Evolutionary conservation across 2,113 vertebrate species (phyloP).

Genomic region (Percina caprodes): DNA sequence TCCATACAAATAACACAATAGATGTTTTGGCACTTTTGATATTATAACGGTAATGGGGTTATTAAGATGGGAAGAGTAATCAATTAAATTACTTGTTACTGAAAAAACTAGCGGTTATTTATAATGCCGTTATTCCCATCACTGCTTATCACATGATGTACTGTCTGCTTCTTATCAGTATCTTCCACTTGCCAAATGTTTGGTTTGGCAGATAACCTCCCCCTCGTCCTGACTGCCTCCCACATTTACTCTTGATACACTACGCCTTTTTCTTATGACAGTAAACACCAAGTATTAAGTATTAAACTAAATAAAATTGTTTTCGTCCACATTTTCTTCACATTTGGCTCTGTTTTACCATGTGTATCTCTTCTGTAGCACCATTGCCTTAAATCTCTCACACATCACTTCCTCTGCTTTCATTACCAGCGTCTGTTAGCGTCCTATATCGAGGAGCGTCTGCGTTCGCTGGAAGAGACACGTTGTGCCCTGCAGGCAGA

Average conservation of each 20-base stretch:
- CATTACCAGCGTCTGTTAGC: conserved; percentile 84
- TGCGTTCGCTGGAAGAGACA: conserved; percentile 77
- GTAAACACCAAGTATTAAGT: not conserved
- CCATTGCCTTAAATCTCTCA: not conserved
- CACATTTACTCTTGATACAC: conserved; percentile 14
- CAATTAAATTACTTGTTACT: no score
- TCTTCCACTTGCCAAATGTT: conserved; percentile 56
- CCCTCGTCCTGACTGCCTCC: conserved; percentile 7
- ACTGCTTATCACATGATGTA: conserved; percentile 57
- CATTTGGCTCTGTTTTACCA: not conserved
- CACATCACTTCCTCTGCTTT: not conserved
- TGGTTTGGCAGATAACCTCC: conserved; percentile 33
- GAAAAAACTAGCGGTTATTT: no score
- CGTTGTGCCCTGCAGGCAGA: conserved; percentile 77
- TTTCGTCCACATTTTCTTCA: not conserved
- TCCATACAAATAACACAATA: no score
- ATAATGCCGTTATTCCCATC: no score
- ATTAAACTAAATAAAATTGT: not conserved
- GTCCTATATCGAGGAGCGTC: conserved; percentile 75
- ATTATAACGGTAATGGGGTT: no score
- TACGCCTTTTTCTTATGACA: not conserved
- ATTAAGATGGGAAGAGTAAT: no score
- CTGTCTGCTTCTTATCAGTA: conserved; percentile 66
- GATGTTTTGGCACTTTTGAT: no score
- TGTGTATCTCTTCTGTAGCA: not conserved